Percentiles rank a stretch among this genome's conserved stretches.
Conservation (phyloP, 2,888 invertebrate species). For the Anoncus sp. region DNA sequence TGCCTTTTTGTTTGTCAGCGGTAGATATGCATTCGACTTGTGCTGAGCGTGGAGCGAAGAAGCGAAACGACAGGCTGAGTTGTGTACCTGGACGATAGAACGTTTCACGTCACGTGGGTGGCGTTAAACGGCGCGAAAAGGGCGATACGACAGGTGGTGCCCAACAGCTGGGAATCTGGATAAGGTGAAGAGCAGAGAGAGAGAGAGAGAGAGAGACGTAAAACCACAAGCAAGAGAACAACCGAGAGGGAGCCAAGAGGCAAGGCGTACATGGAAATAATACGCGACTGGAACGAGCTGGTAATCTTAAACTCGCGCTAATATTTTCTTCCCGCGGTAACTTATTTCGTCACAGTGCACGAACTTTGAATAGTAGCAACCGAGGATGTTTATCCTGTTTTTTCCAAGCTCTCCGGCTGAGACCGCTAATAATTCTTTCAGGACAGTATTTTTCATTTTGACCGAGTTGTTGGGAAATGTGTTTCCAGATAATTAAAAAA, state of each 20-base stretch:
- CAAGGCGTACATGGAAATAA: constrained; percentile 1
- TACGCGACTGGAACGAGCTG: neutral
- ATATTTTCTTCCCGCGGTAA: neutral
- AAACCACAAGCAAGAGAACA: constrained; percentile 9
- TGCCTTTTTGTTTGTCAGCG: constrained; percentile 6
- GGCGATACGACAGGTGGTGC: constrained; percentile 77
- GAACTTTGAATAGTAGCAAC: neutral
- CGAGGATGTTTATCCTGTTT: neutral
- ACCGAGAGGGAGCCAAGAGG: neutral
- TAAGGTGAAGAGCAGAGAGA: constrained; percentile 71
- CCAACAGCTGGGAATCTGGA: constrained; percentile 76
- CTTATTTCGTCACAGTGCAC: neutral
- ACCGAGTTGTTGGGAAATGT: too few species aligned
- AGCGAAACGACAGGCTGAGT: constrained; percentile 34
- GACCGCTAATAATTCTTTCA: too few species aligned
- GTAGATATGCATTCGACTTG: neutral
- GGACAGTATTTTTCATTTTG: too few species aligned
- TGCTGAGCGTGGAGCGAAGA: constrained; percentile 26
- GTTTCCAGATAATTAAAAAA: too few species aligned
- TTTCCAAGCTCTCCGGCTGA: neutral
- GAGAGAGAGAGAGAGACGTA: too few species aligned
- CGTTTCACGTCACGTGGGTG: constrained; percentile 70
- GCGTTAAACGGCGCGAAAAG: constrained; percentile 76
- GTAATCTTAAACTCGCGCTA: constrained; percentile 2
- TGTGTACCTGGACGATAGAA: constrained; percentile 27